A percentile compares a stretch with the other conserved stretches of the same genome.
These are phyloP conservation scores for Amia ocellicauda DNA, from an alignment of 2,113 vertebrate genomes.

Conservation along the genomic window DNA sequence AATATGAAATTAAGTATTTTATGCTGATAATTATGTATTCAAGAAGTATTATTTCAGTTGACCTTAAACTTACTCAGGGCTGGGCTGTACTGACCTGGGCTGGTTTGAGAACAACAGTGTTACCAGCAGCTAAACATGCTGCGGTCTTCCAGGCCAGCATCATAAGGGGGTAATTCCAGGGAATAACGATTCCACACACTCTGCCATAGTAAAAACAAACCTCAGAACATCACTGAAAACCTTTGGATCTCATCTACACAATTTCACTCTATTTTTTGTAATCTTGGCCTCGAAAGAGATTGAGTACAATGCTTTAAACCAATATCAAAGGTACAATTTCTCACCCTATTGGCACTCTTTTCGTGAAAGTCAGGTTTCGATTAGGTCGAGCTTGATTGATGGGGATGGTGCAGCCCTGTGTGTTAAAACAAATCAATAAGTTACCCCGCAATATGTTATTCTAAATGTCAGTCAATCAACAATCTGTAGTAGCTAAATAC, in stretches of 20 bases:
- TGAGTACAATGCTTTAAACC: too few species aligned
- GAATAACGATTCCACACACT: conserved; percentile 82
- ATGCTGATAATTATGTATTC: too few species aligned
- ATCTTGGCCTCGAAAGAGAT: too few species aligned
- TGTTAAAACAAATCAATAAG: too few species aligned
- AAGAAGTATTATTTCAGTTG: too few species aligned
- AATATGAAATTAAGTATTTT: too few species aligned
- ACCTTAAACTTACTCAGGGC: too few species aligned
- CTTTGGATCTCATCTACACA: too few species aligned
- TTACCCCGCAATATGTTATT: too few species aligned
- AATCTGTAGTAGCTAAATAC: too few species aligned
- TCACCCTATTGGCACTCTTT: conserved; percentile 73
- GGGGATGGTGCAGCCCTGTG: conserved; percentile 72
- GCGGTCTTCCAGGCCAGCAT: conserved; percentile 85
- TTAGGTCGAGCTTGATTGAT: conserved; percentile 79
- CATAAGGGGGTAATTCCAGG: conserved; percentile 88
- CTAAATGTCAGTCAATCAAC: too few species aligned
- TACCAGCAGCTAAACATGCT: conserved; percentile 78
- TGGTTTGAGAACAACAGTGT: conserved; percentile 81
- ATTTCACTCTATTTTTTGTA: too few species aligned
- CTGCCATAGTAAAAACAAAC: conserved; percentile 37
- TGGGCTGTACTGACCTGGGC: conserved; percentile 71
- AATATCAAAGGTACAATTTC: conserved; percentile 13
- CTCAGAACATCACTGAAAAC: neutral
- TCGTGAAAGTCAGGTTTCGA: conserved; percentile 73